These are phyloP conservation scores for Paratilapia polleni DNA, from an alignment of 2,113 vertebrate species.

Conservation along the genomic window DNA sequence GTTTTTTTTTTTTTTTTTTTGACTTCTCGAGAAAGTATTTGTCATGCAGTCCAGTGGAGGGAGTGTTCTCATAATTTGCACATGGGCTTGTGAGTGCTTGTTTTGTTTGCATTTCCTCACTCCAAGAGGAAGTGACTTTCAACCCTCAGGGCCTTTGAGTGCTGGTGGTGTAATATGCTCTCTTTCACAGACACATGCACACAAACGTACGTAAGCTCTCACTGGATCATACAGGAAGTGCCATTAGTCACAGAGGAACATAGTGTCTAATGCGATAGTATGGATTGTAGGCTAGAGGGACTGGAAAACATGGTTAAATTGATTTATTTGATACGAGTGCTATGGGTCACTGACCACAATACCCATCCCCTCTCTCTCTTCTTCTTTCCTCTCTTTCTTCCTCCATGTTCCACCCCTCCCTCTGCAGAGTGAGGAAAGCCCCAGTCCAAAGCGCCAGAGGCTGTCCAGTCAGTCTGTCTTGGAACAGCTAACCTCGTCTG, in stretches of 20 bases:
- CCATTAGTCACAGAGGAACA: conserved; percentile 49
- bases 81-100: conserved; percentile 64
- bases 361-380: conserved; percentile 20
- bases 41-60: conserved; percentile 1
- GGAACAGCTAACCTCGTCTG: conserved; percentile 89
- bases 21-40: conserved; percentile 1
- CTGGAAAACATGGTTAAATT: conserved; percentile 42
- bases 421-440: conserved; percentile 91
- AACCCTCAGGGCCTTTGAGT: conserved; percentile 52
- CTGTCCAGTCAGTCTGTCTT: conserved; percentile 92
- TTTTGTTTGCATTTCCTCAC: conserved; percentile 61
- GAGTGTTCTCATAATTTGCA: conserved; percentile 53
- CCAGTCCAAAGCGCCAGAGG: conserved; percentile 95
- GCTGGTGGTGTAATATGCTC: conserved; percentile 54
- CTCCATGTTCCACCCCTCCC: conserved; percentile 3
- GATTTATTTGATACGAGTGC: conserved; percentile 50
- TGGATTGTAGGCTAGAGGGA: conserved; percentile 24
- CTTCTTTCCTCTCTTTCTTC: background rate
- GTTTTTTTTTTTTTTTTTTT: too few relatives aligned
- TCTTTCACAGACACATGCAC: background rate
- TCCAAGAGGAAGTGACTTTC: conserved; percentile 70
- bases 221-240: conserved; percentile 58
- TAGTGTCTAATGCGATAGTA: conserved; percentile 38
- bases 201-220: background rate
- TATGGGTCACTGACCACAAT: conserved; percentile 63